Evolutionary conservation across 2,888 invertebrate genomes (phyloP).

Genomic region (Drosophila imparisetae): DNA sequence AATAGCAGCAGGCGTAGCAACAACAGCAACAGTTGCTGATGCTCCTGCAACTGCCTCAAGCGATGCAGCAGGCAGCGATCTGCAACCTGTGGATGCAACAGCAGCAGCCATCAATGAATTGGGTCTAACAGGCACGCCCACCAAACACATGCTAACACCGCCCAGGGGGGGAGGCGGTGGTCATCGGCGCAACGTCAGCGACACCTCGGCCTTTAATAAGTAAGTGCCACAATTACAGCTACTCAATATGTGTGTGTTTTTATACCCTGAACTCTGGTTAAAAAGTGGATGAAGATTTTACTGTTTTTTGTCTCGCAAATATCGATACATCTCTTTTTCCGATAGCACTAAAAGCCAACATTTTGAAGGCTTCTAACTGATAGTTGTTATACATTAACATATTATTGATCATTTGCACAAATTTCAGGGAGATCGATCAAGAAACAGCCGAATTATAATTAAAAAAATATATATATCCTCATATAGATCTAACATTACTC

Average conservation of each 20-base stretch:
- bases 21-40: slow-evolving; percentile 16
- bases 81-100: slow-evolving; percentile 23
- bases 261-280: not conserved
- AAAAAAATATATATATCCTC: not conserved
- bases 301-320: not conserved
- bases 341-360: not conserved
- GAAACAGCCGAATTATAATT: no score
- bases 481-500: no score
- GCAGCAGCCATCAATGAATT: slow-evolving; percentile 31
- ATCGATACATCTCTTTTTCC: not conserved
- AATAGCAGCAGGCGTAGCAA: slow-evolving; percentile 23
- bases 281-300: not conserved
- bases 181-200: slow-evolving; percentile 93
- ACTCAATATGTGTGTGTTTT: not conserved
- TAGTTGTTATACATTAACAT: not conserved
- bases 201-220: slow-evolving; percentile 93
- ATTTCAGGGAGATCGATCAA: no score
- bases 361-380: not conserved
- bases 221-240: slow-evolving; percentile 83
- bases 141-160: slow-evolving; percentile 81
- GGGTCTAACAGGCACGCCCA: slow-evolving; percentile 67
- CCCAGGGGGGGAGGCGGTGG: slow-evolving; percentile 83
- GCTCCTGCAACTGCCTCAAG: slow-evolving; percentile 46
- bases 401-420: no score
- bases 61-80: slow-evolving; percentile 30